phyloP scores from a whole-genome alignment of 2,113 vertebrate species.

The Osmerus eperlanus region DNA sequence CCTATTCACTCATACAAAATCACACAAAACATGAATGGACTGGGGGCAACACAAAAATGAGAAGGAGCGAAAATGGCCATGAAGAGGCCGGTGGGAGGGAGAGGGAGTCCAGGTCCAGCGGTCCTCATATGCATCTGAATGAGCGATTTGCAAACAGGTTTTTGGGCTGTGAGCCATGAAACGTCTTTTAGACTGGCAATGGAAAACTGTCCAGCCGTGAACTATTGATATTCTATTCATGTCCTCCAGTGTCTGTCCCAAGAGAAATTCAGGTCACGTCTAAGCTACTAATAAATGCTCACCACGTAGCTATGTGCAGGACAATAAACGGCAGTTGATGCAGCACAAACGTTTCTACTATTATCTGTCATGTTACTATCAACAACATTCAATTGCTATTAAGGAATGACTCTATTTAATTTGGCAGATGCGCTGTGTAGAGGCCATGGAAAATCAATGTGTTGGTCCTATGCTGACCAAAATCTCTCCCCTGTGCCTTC shows the following conservation, averaged over 20 bases:
- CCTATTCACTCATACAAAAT: background rate
- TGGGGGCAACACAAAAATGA: background rate
- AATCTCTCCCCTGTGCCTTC: background rate
- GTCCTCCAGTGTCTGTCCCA: conserved; percentile 16
- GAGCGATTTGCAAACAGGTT: conserved; percentile 13
- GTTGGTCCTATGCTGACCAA: conserved; percentile 13
- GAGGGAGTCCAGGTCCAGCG: background rate
- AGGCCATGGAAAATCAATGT: conserved; percentile 14
- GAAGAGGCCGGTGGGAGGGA: background rate
- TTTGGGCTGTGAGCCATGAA: conserved; percentile 26
- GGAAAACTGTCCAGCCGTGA: conserved; percentile 1
- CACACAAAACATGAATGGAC: background rate
- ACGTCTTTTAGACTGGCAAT: conserved; percentile 14
- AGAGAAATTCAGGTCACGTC: conserved; percentile 9
- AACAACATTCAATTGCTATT: conserved; percentile 1
- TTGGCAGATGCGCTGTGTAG: background rate
- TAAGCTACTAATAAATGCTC: conserved; percentile 8
- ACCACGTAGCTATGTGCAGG: background rate
- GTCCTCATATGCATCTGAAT: conserved; percentile 58
- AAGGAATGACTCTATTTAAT: background rate
- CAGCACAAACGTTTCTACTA: no score
- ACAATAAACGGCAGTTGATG: background rate
- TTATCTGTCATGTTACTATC: background rate
- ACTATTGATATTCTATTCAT: conserved; percentile 48
- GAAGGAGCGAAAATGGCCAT: conserved; percentile 22